Base-by-base conservation (phyloP, 37 sponge, comb jelly and placozoan species). In the Ianthella basta region DNA sequence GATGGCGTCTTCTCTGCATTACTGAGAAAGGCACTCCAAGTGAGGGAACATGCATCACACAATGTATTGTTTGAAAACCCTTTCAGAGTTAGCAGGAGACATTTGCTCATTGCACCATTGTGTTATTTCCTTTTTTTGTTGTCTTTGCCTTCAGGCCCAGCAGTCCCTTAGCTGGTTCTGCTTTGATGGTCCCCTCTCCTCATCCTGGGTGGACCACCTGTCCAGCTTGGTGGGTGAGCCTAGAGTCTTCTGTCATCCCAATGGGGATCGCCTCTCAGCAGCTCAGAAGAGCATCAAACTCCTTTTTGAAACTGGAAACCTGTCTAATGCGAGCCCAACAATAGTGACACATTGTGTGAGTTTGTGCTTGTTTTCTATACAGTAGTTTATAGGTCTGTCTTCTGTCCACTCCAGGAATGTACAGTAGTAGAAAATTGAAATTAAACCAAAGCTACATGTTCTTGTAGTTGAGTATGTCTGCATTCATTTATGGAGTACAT, bases 1-100 rank as follows among this genome's bases (percentile, higher is more conserved):
- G 96, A 96, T 75, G 96, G 96, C 0, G 65, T 96, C 35, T 88
- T 92, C 78, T 86, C 93, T 10, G 85, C 87, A 38, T 60, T 82
- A 10, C 82, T 92, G 88, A 96, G 91, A 69, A 96, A 88, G 74
- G 90, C 93, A 35, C 83, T 87, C 55, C 88, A 88, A 79, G 91
- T 93, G 39, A 5, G 82, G 15, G 29, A 24, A n/a, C 50, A 44
- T 10, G 3, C 50, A 44, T 8, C 50, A 44, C 50, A 44, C 50
- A 44, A 8, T n/a, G n/a, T n/a, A n/a, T n/a, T n/a, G n/a, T n/a
- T n/a, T n/a, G n/a, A n/a, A n/a, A n/a, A n/a, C n/a, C n/a, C n/a
- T n/a, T n/a, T n/a, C n/a, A n/a, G n/a, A n/a, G n/a, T n/a, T n/a
- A n/a, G n/a, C n/a, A n/a, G n/a, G n/a, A n/a, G n/a, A n/a, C n/a